A percentile compares a stretch with the other conserved stretches of the same genome.
These are phyloP conservation scores for Tinea semifulvella DNA, from an alignment of 2,888 invertebrate genomes.

Conservation along the genomic window DNA sequence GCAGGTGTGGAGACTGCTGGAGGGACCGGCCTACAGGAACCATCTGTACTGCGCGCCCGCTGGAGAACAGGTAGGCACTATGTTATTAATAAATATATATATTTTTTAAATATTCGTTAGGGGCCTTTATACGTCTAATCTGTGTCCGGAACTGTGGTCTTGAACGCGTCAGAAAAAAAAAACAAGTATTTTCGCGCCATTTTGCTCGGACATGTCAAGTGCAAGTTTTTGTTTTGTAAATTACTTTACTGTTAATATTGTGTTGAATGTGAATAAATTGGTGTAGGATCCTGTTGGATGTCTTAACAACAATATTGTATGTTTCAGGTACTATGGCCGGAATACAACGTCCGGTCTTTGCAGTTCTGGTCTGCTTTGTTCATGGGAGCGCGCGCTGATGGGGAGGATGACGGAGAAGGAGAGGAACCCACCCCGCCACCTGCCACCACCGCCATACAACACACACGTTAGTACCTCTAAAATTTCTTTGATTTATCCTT, in stretches of 20 bases:
- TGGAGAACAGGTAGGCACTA: slow-evolving; percentile 30
- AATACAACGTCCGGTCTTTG: slow-evolving; percentile 84
- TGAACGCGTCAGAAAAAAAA: too few relatives aligned
- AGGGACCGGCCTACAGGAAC: slow-evolving; percentile 82
- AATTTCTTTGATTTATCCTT: background rate
- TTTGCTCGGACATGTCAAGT: too few relatives aligned
- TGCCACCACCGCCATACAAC: slow-evolving; percentile 22
- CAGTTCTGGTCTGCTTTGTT: slow-evolving; percentile 88
- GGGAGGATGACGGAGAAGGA: slow-evolving; percentile 27
- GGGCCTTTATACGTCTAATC: too few relatives aligned
- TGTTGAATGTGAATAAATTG: too few relatives aligned
- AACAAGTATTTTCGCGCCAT: too few relatives aligned
- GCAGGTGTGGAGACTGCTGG: slow-evolving; percentile 90
- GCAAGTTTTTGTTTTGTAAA: too few relatives aligned
- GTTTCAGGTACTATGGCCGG: slow-evolving; percentile 86
- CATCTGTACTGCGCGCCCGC: slow-evolving; percentile 75
- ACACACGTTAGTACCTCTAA: slow-evolving; percentile 23
- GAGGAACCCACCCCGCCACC: slow-evolving; percentile 28
- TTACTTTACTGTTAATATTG: too few relatives aligned
- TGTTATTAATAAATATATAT: background rate
- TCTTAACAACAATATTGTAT: too few relatives aligned
- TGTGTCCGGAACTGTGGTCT: too few relatives aligned
- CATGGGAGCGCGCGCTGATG: slow-evolving; percentile 59
- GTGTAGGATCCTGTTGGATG: too few relatives aligned
- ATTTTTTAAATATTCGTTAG: too few relatives aligned